Evolutionary conservation across 2,888 invertebrate genomes (phyloP).

Genomic region (Drosophila mimica): DNA sequence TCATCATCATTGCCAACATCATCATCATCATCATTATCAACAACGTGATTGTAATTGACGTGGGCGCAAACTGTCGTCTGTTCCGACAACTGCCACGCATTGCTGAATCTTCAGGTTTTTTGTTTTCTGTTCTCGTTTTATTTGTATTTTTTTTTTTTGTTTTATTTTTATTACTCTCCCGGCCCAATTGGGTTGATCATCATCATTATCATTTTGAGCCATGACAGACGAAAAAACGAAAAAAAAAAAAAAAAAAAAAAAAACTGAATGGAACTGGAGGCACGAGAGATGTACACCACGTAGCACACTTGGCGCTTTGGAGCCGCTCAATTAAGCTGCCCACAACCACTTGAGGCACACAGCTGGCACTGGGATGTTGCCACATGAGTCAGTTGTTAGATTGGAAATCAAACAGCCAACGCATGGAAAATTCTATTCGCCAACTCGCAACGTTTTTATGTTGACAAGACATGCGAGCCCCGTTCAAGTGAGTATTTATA

Average conservation of each 20-base stretch:
- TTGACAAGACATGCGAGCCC: slow-evolving; percentile 61
- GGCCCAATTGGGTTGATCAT: slow-evolving; percentile 57
- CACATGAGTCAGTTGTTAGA: slow-evolving; percentile 55
- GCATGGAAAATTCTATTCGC: slow-evolving; percentile 52
- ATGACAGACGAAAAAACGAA: slow-evolving; percentile 53
- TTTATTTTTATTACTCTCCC: slow-evolving; percentile 24
- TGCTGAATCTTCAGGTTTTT: slow-evolving; percentile 64
- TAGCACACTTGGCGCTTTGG: slow-evolving; percentile 62
- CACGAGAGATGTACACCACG: slow-evolving; percentile 33
- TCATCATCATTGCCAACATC: background rate
- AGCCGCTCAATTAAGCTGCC: slow-evolving; percentile 77
- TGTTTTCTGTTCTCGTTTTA: slow-evolving; percentile 16
- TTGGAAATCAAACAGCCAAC: slow-evolving; percentile 68
- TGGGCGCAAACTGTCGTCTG: slow-evolving; percentile 70
- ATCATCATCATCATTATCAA: slow-evolving; percentile 17
- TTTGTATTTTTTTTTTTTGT: slow-evolving; percentile 26
- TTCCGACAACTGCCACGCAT: slow-evolving; percentile 66
- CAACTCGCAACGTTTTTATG: slow-evolving; percentile 48
- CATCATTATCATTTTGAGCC: slow-evolving; percentile 52
- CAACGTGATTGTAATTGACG: slow-evolving; percentile 41
- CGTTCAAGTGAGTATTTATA: slow-evolving; percentile 60
- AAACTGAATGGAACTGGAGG: slow-evolving; percentile 6
- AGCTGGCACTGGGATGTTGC: slow-evolving; percentile 32
- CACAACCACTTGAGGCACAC: slow-evolving; percentile 51
- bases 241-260: background rate